Base-by-base conservation (phyloP, 2,888 invertebrate species). In the Acanthosepion esculentum region DNA sequence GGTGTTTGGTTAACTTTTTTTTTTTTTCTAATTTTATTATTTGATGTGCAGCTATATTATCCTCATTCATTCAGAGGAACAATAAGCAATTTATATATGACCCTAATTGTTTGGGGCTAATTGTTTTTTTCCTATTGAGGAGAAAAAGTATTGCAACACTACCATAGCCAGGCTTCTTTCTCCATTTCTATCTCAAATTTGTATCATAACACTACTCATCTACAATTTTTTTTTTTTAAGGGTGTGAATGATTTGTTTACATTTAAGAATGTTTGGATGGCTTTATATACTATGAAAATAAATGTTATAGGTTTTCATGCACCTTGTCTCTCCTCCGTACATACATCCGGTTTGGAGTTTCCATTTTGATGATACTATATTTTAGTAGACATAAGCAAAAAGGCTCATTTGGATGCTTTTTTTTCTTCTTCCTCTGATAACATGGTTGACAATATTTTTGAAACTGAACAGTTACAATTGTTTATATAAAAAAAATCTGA, bases 31-130 rank as follows among this genome's bases (percentile, higher is more conserved):
- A 78, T 78, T 78, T 33, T 78, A 78, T 78, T 78, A n/a, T 78
- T 78, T n/a, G 78, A 78, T 78, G 78, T 64, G 64, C 64, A 64
- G 64, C 64, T 64, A 64, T n/a, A 59, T 59, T 59, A 59, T 59
- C 23, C 59, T 59, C 59, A 59, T 59, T 59, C 59, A 23, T 23
- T 78, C 78, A 78, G n/a, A 78, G 3, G n/a, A n/a, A 78, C 20
- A 59, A 59, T 59, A 59, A 23, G 59, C 59, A 59, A 59, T 7
- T 55, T 4, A 55, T 59, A 55, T 59, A 59, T 59, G 23, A 23
- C 23, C 59, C 20, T 59, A 59, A 59, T 59, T 59, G 59, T 59
- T 59, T 59, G 59, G 59, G 20, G 59, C 23, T 59, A 59, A 20
- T 59, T 50, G 15, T 50, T 3, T 59, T 59, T 59, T 59, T 59